phyloP scores from a whole-genome alignment of 2,797 vertebrate species.

The Hippocampus kuda region DNA sequence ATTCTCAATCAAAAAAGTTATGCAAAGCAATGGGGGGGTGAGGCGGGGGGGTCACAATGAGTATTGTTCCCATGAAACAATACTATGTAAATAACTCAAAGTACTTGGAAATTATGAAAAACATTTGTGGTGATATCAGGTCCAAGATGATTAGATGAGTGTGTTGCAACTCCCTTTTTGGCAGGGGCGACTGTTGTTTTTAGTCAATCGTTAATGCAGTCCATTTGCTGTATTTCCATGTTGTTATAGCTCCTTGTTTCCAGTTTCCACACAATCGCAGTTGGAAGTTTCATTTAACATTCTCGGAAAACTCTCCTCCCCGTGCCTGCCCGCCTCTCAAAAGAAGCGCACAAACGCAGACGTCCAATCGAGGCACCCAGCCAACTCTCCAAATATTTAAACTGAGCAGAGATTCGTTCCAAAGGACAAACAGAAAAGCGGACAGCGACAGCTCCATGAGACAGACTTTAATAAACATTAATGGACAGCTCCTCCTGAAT shows the following conservation, averaged over 20 bases:
- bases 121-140: background rate
- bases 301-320: background rate
- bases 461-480: conserved; percentile 2
- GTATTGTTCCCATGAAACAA: too few relatives aligned
- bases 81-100: background rate
- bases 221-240: background rate
- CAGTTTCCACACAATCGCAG: conserved; percentile 10
- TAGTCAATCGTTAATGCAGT: background rate
- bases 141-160: background rate
- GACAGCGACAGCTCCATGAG: background rate
- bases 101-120: background rate
- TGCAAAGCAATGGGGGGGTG: too few relatives aligned
- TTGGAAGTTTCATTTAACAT: conserved; percentile 13
- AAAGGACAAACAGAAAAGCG: conserved; percentile 29
- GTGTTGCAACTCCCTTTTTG: background rate
- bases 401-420: conserved; percentile 44
- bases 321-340: background rate
- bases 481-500: background rate
- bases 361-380: conserved; percentile 20
- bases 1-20: too few relatives aligned
- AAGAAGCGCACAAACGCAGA: conserved; percentile 9
- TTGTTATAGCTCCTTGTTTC: background rate
- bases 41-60: too few relatives aligned
- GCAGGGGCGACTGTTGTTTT: background rate
- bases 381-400: conserved; percentile 57